Conservation (phyloP, 2,113 vertebrate genomes). For the Eptesicus fuscus region DNA sequence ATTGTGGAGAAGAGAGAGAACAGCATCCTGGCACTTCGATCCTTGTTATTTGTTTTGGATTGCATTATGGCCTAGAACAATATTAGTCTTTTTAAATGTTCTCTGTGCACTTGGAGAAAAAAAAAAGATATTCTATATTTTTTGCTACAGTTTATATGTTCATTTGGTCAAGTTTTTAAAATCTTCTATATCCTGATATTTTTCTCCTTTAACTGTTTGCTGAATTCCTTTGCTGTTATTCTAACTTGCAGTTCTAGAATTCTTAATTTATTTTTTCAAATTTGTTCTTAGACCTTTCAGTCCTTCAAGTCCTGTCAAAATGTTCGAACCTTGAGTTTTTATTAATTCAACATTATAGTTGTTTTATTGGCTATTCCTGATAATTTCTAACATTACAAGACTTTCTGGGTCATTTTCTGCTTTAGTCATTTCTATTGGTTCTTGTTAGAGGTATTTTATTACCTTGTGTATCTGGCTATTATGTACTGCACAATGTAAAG, state of each 20-base stretch:
- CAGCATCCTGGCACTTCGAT: not conserved
- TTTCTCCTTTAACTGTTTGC: not conserved
- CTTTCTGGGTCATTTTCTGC: conserved; percentile 30
- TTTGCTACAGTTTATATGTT: not conserved
- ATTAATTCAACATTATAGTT: not conserved
- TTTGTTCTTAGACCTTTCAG: not conserved
- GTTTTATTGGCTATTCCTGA: conserved; percentile 1
- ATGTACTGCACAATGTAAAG: not conserved
- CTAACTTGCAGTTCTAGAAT: conserved; percentile 13
- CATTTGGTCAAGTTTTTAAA: conserved; percentile 12
- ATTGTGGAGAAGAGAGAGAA: conserved; percentile 12
- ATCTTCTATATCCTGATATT: conserved; percentile 1
- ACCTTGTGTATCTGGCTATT: not conserved
- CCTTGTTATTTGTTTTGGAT: conserved; percentile 44
- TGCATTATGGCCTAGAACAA: not conserved
- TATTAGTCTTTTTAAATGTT: conserved; percentile 24
- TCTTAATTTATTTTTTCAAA: conserved; percentile 33
- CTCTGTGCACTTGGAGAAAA: not conserved
- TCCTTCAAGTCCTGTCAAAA: not conserved
- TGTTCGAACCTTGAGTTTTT: not conserved
- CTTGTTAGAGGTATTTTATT: not conserved
- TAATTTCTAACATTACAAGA: not conserved
- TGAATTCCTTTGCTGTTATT: conserved; percentile 32
- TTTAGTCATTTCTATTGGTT: conserved; percentile 5
- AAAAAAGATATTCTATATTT: not conserved